phyloP scores from a whole-genome alignment of 1,140 invertebrate species.

The Drosophila elegans region DNA sequence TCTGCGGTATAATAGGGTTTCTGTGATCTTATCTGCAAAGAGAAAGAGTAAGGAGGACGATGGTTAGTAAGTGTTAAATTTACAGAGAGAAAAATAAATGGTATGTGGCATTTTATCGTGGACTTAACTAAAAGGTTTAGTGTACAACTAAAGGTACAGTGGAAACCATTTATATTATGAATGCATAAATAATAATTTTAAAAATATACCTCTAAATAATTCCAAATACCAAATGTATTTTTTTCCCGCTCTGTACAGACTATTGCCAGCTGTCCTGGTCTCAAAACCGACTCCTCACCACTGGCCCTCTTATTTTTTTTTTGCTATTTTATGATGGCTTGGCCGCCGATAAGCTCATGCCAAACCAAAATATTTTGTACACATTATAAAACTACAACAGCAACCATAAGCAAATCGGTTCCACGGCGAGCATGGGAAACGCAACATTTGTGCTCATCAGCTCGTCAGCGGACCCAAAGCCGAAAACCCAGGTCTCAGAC shows the following conservation, averaged over 20 bases:
- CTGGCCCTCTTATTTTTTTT: neutral
- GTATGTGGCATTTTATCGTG: no score
- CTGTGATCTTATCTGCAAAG: slow-evolving; percentile 97
- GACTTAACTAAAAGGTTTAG: no score
- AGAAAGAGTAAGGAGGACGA: slow-evolving; percentile 77
- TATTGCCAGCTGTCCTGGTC: slow-evolving; percentile 38
- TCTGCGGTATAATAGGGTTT: slow-evolving; percentile 99
- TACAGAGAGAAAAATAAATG: slow-evolving; percentile 21
- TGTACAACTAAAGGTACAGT: no score
- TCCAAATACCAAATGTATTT: no score
- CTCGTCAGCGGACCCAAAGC: slow-evolving; percentile 25
- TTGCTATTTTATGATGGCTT: slow-evolving; percentile 71
- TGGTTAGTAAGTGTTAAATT: slow-evolving; percentile 40
- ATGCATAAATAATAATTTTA: no score
- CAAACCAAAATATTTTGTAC: slow-evolving; percentile 61
- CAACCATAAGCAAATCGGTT: slow-evolving; percentile 44
- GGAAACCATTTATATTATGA: no score
- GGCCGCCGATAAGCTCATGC: slow-evolving; percentile 59
- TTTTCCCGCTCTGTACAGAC: slow-evolving; percentile 9
- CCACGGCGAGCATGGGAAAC: slow-evolving; percentile 71
- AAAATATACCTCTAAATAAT: neutral
- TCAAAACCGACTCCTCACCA: slow-evolving; percentile 16
- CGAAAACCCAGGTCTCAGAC: neutral
- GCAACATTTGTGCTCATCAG: slow-evolving; percentile 73
- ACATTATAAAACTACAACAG: slow-evolving; percentile 58